These are phyloP conservation scores for Leptodirus hochenwartii DNA, from an alignment of 2,888 invertebrate species.

Conservation along the genomic window DNA sequence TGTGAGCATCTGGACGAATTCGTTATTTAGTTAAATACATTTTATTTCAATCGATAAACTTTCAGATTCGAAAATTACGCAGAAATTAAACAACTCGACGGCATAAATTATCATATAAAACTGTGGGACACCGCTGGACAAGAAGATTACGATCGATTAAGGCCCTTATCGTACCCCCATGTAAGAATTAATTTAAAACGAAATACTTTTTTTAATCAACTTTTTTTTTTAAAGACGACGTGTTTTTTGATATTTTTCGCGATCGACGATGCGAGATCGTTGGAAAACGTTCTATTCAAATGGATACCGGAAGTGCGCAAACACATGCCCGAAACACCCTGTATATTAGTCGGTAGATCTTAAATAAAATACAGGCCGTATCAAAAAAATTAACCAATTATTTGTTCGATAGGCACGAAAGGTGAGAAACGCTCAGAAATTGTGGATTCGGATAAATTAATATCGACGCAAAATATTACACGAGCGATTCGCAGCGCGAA, in stretches of 20 bases:
- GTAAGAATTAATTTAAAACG: constrained; percentile 36
- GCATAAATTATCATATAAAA: constrained; percentile 60
- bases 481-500: too few species aligned
- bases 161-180: constrained; percentile 75
- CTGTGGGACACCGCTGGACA: constrained; percentile 88
- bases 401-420: too few species aligned
- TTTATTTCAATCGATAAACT: too few species aligned
- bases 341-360: constrained; percentile 64
- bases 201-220: too few species aligned
- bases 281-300: constrained; percentile 67
- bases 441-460: too few species aligned
- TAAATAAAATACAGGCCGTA: too few species aligned
- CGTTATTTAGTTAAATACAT: too few species aligned
- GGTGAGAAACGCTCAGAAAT: too few species aligned
- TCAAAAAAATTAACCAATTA: too few species aligned
- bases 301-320: constrained; percentile 85
- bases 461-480: too few species aligned
- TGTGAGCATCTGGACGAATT: too few species aligned
- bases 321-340: constrained; percentile 61
- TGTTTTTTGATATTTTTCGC: constrained; percentile 82
- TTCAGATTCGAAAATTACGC: constrained; percentile 76
- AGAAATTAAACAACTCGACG: constrained; percentile 60
- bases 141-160: constrained; percentile 76
- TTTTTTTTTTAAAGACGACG: constrained; percentile 61
- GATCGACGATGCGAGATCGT: constrained; percentile 65